phyloP scores from a whole-genome alignment of 2,113 vertebrate genomes.

The Seriola quinqueradiata region DNA sequence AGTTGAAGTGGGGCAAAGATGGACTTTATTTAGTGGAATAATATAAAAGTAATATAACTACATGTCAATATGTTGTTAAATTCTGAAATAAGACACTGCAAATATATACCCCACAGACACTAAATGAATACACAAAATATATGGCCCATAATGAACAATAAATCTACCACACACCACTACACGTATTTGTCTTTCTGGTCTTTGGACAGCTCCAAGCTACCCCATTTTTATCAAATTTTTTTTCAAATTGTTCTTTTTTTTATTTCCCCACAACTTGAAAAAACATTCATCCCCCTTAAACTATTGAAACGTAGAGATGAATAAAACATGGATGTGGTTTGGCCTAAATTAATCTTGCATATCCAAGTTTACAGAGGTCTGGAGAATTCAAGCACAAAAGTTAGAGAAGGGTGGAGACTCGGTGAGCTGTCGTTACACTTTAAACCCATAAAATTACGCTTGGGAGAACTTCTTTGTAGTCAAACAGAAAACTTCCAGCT shows the following conservation, averaged over 20 bases:
- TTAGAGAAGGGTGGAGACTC: slow-evolving; percentile 4
- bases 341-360: slow-evolving; percentile 70
- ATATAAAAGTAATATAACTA: not conserved
- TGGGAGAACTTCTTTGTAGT: slow-evolving; percentile 23
- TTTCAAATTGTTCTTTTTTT: not conserved
- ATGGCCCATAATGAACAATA: not conserved
- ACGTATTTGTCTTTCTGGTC: no score
- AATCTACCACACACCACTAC: no score
- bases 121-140: not conserved
- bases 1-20: not conserved
- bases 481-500: slow-evolving; percentile 2
- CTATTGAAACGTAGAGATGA: slow-evolving; percentile 22
- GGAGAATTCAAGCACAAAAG: slow-evolving; percentile 29
- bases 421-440: slow-evolving; percentile 10
- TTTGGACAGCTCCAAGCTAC: no score
- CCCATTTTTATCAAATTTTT: not conserved
- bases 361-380: slow-evolving; percentile 51
- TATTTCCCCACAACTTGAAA: slow-evolving; percentile 21
- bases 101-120: not conserved
- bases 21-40: not conserved
- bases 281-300: slow-evolving; percentile 24
- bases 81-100: not conserved
- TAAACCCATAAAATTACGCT: slow-evolving; percentile 18
- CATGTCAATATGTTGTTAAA: not conserved
- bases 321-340: slow-evolving; percentile 65